Percentiles rank a stretch among this genome's conserved stretches.
phyloP scores from a whole-genome alignment of 2,888 invertebrate species.

The Odontocolon sp. region DNA sequence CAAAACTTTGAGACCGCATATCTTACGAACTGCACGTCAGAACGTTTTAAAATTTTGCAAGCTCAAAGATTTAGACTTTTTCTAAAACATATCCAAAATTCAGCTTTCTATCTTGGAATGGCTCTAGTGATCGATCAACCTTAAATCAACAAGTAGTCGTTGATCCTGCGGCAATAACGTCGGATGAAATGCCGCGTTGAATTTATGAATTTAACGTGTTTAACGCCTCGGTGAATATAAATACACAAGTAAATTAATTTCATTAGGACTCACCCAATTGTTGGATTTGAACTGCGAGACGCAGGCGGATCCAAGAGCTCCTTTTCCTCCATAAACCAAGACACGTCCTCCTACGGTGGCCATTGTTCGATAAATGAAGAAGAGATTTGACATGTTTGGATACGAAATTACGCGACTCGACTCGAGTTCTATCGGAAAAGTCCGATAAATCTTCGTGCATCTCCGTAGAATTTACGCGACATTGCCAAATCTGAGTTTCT shows the following conservation, averaged over 20 bases:
- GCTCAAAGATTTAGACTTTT: neutral
- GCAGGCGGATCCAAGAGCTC: conserved; percentile 95
- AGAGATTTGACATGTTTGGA: conserved; percentile 51
- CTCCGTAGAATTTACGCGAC: conserved; percentile 62
- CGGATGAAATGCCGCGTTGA: neutral
- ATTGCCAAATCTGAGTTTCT: conserved; percentile 62
- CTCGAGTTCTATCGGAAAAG: conserved; percentile 58
- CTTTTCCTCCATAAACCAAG: conserved; percentile 97
- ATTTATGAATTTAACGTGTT: conserved; percentile 1
- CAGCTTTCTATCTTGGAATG: too few species aligned
- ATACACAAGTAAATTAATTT: neutral
- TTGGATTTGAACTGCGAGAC: conserved; percentile 94
- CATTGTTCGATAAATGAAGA: conserved; percentile 71
- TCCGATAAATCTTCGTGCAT: conserved; percentile 62
- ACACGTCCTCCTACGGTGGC: conserved; percentile 87
- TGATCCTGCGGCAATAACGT: conserved; percentile 1
- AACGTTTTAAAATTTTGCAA: too few species aligned
- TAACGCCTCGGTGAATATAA: conserved; percentile 9
- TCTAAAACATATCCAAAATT: too few species aligned
- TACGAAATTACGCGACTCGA: neutral
- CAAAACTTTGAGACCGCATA: too few species aligned
- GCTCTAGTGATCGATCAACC: too few species aligned
- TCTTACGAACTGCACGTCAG: too few species aligned
- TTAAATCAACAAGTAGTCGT: conserved; percentile 55
- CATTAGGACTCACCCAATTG: conserved; percentile 88